Percentiles rank a stretch among this genome's conserved stretches.
Conservation (phyloP, 2,888 invertebrate genomes). For the Agrotis clavis region DNA sequence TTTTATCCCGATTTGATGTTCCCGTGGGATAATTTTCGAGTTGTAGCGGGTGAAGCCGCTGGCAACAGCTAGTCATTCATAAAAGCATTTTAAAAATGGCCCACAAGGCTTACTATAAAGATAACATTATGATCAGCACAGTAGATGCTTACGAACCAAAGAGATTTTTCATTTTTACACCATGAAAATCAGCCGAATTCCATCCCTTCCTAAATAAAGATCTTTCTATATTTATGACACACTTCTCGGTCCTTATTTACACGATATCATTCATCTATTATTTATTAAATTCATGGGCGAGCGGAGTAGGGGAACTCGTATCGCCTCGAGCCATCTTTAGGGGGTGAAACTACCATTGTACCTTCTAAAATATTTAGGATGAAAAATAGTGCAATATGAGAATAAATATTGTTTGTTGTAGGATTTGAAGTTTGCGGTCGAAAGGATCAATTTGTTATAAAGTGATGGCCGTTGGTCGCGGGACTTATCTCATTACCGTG, state of each 20-base stretch:
- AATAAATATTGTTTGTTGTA: constrained; percentile 30
- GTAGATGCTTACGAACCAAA: neutral
- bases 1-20: too few relatives aligned
- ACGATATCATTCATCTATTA: constrained; percentile 54
- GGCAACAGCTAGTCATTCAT: too few relatives aligned
- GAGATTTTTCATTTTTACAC: neutral
- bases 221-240: constrained; percentile 30
- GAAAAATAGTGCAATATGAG: constrained; percentile 44
- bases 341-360: constrained; percentile 43
- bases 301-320: constrained; percentile 36
- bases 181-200: neutral
- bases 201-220: constrained; percentile 11
- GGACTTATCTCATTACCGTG: too few relatives aligned
- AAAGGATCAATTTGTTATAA: neutral
- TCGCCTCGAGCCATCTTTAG: constrained; percentile 49
- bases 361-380: constrained; percentile 46
- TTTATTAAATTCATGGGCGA: constrained; percentile 50
- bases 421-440: constrained; percentile 3
- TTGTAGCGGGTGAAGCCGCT: too few relatives aligned
- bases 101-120: too few relatives aligned
- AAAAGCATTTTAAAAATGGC: too few relatives aligned
- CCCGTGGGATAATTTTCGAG: too few relatives aligned
- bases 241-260: constrained; percentile 46
- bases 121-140: neutral
- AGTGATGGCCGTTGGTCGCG: neutral